Evolutionary conservation across 1,140 invertebrate genomes (phyloP).

Genomic region (Lerema accius): DNA sequence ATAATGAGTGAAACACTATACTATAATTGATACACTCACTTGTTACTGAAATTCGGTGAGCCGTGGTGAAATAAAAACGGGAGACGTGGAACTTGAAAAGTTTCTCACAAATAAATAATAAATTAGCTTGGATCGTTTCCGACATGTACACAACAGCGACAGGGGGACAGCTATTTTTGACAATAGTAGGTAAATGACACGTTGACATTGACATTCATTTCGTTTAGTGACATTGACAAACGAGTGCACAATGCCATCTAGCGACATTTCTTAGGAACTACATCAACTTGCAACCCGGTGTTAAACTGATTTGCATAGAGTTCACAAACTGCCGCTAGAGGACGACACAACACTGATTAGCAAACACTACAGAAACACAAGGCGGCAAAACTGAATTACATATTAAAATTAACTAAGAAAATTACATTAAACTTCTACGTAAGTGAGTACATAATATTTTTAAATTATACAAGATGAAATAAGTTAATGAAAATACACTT

Average conservation of each 20-base stretch:
- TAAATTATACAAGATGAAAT: too few relatives aligned
- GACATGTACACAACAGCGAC: slow-evolving; percentile 73
- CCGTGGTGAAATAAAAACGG: slow-evolving; percentile 45
- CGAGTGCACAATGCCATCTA: slow-evolving; percentile 59
- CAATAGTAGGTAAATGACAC: slow-evolving; percentile 27
- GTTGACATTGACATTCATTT: slow-evolving; percentile 8
- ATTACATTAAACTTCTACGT: too few relatives aligned
- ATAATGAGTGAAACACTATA: slow-evolving; percentile 67
- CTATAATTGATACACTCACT: slow-evolving; percentile 60
- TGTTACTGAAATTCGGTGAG: slow-evolving; percentile 53
- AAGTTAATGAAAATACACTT: too few relatives aligned
- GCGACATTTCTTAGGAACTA: slow-evolving; percentile 27
- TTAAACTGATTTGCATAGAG: slow-evolving; percentile 52
- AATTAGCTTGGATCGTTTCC: slow-evolving; percentile 76
- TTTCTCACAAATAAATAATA: slow-evolving; percentile 77
- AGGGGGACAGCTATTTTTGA: slow-evolving; percentile 49
- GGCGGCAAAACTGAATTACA: slow-evolving; percentile 2
- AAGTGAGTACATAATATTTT: too few relatives aligned
- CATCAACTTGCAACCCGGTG: slow-evolving; percentile 25
- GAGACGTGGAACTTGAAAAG: slow-evolving; percentile 68
- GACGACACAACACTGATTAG: slow-evolving; percentile 39
- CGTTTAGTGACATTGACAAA: slow-evolving; percentile 43
- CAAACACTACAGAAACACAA: background rate
- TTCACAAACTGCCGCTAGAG: slow-evolving; percentile 49
- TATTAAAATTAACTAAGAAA: too few relatives aligned